These are phyloP conservation scores for Drosophila niveifrons DNA, from an alignment of 2,888 invertebrate genomes.

Conservation along the genomic window DNA sequence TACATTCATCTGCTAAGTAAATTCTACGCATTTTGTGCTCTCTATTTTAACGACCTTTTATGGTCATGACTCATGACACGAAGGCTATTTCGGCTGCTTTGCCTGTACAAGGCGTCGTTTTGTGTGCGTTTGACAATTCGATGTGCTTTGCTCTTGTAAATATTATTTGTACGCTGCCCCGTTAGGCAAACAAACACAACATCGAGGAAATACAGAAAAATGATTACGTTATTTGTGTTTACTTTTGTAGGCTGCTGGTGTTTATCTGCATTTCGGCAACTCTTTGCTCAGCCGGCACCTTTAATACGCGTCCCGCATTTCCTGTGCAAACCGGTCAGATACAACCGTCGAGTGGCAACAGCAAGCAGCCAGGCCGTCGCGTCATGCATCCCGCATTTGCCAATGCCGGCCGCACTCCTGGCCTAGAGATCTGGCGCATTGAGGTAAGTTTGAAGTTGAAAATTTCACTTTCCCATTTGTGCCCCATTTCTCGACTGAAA, in stretches of 20 bases:
- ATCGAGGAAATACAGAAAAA: slow-evolving; percentile 7
- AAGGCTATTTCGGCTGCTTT: slow-evolving; percentile 20
- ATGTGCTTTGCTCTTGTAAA: slow-evolving; percentile 2
- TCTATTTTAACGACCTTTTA: slow-evolving; percentile 44
- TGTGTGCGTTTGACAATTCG: slow-evolving; percentile 8
- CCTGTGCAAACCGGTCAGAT: slow-evolving; percentile 78
- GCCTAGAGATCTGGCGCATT: slow-evolving; percentile 92
- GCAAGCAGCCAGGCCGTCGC: slow-evolving; percentile 78
- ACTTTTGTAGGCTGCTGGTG: slow-evolving; percentile 70
- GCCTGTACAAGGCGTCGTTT: slow-evolving; percentile 38
- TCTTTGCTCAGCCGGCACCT: slow-evolving; percentile 82
- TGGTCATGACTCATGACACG: slow-evolving; percentile 61
- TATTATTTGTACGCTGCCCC: neutral
- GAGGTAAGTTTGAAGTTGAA: slow-evolving; percentile 87
- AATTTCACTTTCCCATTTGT: slow-evolving; percentile 27
- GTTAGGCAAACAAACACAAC: neutral
- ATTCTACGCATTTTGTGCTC: slow-evolving; percentile 11
- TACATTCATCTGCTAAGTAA: too few relatives aligned
- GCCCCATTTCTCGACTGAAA: neutral
- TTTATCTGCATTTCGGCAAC: slow-evolving; percentile 70
- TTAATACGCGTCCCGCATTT: slow-evolving; percentile 80
- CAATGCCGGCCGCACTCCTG: slow-evolving; percentile 89
- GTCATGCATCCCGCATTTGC: slow-evolving; percentile 89
- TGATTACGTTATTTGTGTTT: slow-evolving; percentile 23
- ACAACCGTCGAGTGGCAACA: slow-evolving; percentile 68